phyloP scores from a whole-genome alignment of 2,113 vertebrate species.

The Stegostoma tigrinum region DNA sequence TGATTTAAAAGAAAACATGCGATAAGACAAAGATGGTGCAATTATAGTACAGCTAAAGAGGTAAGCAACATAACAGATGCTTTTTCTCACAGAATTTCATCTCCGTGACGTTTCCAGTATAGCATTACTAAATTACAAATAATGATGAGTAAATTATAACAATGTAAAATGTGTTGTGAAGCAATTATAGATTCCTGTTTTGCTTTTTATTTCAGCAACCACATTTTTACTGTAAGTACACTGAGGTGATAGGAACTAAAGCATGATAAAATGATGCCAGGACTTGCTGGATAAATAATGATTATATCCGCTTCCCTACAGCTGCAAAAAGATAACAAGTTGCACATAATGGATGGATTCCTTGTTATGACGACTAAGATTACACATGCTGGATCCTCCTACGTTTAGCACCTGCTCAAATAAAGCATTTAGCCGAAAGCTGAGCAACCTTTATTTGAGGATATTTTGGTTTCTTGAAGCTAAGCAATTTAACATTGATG shows the following conservation, averaged over 20 bases:
- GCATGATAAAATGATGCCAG: background rate
- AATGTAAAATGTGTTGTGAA: background rate
- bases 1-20: background rate
- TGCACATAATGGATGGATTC: background rate
- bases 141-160: background rate
- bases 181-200: background rate
- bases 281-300: background rate
- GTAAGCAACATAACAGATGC: background rate
- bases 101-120: background rate
- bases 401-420: slow-evolving; percentile 11
- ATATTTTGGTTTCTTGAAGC: background rate
- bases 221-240: background rate
- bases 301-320: slow-evolving; percentile 1
- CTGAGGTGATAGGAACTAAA: background rate
- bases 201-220: background rate
- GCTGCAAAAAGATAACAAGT: slow-evolving; percentile 19
- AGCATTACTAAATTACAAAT: background rate
- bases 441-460: background rate
- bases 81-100: background rate
- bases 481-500: background rate
- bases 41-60: background rate
- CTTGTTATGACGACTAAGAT: background rate
- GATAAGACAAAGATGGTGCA: background rate
- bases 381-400: background rate
- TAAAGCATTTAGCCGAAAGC: background rate